Evolutionary conservation across 2,888 invertebrate genomes (phyloP), one percentile per base, ranked within the genome.

Genomic region (Caenorhabditis drosophilae): DNA sequence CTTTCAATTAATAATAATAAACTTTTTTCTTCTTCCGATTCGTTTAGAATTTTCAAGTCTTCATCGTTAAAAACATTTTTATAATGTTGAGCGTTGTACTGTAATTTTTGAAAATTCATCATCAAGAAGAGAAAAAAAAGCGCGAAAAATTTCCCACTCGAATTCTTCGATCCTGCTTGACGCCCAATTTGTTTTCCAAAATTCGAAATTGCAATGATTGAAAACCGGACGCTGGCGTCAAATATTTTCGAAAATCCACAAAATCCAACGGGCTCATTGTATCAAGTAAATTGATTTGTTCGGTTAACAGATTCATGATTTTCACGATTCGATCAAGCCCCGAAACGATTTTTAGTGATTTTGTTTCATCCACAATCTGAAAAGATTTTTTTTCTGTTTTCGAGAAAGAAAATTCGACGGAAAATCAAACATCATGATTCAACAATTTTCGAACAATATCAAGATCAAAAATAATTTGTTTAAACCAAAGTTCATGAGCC

Each of bases 181-280:
- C 84, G 31, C 89, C 89, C n/a, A 89, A 84, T 81, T 96, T 97
- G 84, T 97, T 98, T 86, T 98, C 98, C 55, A 98, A 86, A 20
- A 98, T 87, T 16, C 98, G 89, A 85, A 98, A 98, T 85, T 98
- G 87, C 35, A 95, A 85, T 80, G 95, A 96, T 84, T 98, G 98
- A 84, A 98, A 98, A 0, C 98, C 98, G 0, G 97, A 97, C 0
- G 97, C 95, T 0, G 97, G 92, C 12, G 92, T 90, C 35, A 98
- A 86, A 83, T 92, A 92, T 72, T 91, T 89, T 46, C 97, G 83
- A 85, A 98, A 98, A 82, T 96, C 96, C 90, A 98, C 92, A 83
- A 98, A 98, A 85, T 98, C 98, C 60, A 96, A 85, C 0, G 98
- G 96, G 0, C 96, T 95, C 98, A 98, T 98, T 0, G 97, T 97